A percentile compares a stretch with the other conserved stretches of the same genome.
Evolutionary conservation across 2,113 vertebrate species (phyloP).

Genomic region (Rhinolophus ferrumequinum): DNA sequence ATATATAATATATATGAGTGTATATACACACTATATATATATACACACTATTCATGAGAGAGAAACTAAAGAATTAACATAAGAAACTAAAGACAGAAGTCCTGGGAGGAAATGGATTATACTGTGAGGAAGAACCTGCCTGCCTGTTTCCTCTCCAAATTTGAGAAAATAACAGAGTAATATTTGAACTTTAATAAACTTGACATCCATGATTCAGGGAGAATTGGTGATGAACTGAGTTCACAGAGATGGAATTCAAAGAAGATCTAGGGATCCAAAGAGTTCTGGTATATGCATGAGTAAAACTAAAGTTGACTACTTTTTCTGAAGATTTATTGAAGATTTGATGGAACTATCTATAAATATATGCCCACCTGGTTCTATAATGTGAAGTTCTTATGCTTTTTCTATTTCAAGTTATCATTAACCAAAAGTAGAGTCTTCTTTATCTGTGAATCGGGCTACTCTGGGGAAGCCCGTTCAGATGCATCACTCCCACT

Average conservation of each 20-base stretch:
- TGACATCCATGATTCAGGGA: neutral
- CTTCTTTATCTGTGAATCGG: neutral
- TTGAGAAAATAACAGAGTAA: neutral
- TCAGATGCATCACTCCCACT: neutral
- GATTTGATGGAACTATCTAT: neutral
- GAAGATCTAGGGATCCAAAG: neutral
- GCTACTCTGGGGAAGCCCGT: neutral
- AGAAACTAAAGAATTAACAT: neutral
- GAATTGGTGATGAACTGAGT: neutral
- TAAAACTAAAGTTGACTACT: neutral
- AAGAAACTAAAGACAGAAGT: neutral
- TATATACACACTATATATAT: no score
- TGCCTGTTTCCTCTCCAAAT: conserved; percentile 29
- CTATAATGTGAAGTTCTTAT: neutral
- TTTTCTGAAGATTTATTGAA: conserved; percentile 21
- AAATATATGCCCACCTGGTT: neutral
- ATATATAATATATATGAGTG: no score
- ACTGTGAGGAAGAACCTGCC: neutral
- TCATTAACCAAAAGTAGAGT: neutral
- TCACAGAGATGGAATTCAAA: neutral
- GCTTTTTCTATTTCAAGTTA: conserved; percentile 12
- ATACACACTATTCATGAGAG: neutral
- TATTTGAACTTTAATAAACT: conserved; percentile 18
- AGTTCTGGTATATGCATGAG: neutral
- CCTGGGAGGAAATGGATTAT: neutral